Base-by-base conservation (phyloP, 2,797 vertebrate species). In the Tolypeutes matacus region DNA sequence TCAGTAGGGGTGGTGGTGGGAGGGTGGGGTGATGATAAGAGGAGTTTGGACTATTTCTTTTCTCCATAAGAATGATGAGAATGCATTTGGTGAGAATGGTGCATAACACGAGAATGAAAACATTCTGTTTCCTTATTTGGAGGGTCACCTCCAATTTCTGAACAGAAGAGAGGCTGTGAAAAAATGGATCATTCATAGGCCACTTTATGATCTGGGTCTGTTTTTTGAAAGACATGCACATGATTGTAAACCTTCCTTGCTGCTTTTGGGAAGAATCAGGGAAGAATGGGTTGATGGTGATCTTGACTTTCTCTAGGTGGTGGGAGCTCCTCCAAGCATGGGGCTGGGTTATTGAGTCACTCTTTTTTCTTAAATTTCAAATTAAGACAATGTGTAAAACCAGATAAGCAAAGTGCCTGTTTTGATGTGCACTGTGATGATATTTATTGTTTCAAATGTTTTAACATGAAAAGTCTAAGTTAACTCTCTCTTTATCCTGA, bases 401-500 rank as follows among this genome's bases (percentile, higher is more conserved):
- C 3, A 42, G 65, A 39, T 62, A 29, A 83, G 29, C 84, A 73
- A 94, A 78, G 23, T 90, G 12, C 2, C 49, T 69, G 70, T 34
- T 69, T 77, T 31, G 46, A 13, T 72, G 94, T 96, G 82, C 46
- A 67, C 18, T 58, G 72, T n/a, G 7, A 69, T 7, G 42, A 73
- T 67, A 60, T 78, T 39, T 70, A 46, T 81, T 65, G 75, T 81
- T 91, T 91, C 46, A 77, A 94, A 58, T 56, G 34, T 76, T 88
- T 91, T 86, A 49, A 86, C 86, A 64, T 80, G 42, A 86, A 78
- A 93, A 91, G 23, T 56, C 60, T 15, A 93, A 69, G 5, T 72
- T 86, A 46, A n/a, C 3, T 89, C 31, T 81, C 46, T 11, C 85
- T 53, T 85, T 88, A 58, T 67, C 17, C 51, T 75, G 46, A 86